These are phyloP conservation scores for Peromyscus polionotus DNA, from an alignment of 2,113 vertebrate genomes.

Conservation along the genomic window DNA sequence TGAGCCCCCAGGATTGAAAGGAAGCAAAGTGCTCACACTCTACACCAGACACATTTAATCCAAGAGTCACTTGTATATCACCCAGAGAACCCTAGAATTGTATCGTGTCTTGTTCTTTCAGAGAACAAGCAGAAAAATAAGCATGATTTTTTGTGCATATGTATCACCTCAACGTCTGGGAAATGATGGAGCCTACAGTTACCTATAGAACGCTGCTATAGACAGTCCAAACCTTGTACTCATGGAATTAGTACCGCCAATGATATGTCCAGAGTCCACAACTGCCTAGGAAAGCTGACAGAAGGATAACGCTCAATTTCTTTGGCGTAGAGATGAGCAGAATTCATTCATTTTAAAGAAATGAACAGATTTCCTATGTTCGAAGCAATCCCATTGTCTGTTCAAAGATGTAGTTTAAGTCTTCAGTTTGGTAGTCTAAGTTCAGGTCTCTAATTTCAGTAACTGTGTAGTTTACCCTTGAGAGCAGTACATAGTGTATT, in stretches of 20 bases:
- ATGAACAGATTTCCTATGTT: neutral
- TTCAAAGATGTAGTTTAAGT: neutral
- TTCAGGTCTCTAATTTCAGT: neutral
- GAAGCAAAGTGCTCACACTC: neutral
- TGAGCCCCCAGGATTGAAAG: neutral
- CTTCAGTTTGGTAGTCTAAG: neutral
- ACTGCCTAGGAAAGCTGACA: neutral
- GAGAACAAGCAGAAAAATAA: neutral
- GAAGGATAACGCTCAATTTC: neutral
- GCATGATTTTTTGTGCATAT: conserved; percentile 15
- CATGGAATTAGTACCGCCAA: conserved; percentile 64
- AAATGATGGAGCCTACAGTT: conserved; percentile 72
- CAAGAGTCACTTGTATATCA: neutral
- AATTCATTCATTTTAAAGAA: neutral
- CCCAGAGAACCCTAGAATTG: neutral
- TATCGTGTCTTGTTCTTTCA: neutral
- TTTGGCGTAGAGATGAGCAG: neutral
- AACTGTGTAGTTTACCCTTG: neutral
- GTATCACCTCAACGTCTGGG: neutral
- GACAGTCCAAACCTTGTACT: conserved; percentile 35
- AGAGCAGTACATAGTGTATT: neutral
- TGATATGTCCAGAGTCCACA: neutral
- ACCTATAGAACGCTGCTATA: conserved; percentile 43
- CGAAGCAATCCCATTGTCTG: conserved; percentile 25
- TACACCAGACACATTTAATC: neutral